Evolutionary conservation across 2,797 vertebrate species (phyloP).

Genomic region (Caiman crocodilus): DNA sequence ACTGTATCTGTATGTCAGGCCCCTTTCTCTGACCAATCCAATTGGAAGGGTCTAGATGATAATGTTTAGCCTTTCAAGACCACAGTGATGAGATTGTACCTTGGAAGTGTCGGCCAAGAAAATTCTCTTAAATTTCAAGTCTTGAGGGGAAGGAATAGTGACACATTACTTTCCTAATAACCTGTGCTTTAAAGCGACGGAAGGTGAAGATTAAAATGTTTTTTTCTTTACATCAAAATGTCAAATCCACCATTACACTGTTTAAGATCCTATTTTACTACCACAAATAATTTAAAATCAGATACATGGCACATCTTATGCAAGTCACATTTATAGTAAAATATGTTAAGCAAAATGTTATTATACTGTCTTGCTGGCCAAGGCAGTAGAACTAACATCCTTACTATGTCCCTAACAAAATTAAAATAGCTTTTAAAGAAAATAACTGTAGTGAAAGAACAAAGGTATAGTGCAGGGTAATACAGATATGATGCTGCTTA

Average conservation of each 20-base stretch:
- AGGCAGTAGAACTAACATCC: background rate
- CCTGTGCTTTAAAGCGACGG: conserved; percentile 1
- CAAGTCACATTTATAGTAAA: background rate
- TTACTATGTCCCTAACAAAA: background rate
- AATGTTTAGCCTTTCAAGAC: conserved; percentile 24
- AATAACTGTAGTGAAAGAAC: background rate
- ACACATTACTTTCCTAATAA: conserved; percentile 28
- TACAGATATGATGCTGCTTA: background rate
- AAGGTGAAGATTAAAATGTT: background rate
- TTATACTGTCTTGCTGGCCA: background rate
- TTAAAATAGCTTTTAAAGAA: background rate
- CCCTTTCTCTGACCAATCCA: background rate
- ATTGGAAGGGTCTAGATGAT: conserved; percentile 8
- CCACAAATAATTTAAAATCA: background rate
- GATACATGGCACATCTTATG: background rate
- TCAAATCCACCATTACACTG: background rate
- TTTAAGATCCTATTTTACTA: conserved; percentile 24
- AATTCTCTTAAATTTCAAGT: conserved; percentile 42
- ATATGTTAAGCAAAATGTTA: background rate
- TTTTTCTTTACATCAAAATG: background rate
- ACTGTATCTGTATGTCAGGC: background rate
- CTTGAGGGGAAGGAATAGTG: background rate
- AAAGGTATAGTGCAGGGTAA: background rate
- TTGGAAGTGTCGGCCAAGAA: conserved; percentile 4
- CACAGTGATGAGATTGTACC: conserved; percentile 1